Evolutionary conservation across 1,140 invertebrate genomes (phyloP).

Genomic region (Hirudo medicinalis): DNA sequence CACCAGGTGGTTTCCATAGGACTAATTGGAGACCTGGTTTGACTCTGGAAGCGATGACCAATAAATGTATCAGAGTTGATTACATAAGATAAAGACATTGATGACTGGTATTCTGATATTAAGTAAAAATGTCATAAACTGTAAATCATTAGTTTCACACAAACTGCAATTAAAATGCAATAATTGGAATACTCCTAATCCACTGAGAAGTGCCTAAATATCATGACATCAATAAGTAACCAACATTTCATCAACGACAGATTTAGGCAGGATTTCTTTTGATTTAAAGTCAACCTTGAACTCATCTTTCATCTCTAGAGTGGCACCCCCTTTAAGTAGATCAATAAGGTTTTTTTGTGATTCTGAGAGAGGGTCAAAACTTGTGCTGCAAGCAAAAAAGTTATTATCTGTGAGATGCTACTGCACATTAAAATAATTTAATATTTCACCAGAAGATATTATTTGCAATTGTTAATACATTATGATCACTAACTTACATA

Average conservation of each 20-base stretch:
- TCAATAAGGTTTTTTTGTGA: no score
- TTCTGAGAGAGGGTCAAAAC: no score
- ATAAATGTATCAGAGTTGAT: neutral
- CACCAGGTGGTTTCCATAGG: conserved; percentile 1
- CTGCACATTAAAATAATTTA: no score
- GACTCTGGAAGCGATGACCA: neutral
- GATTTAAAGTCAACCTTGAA: conserved; percentile 3
- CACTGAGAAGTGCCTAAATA: no score
- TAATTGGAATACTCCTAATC: no score
- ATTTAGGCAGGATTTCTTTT: conserved; percentile 8
- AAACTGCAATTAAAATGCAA: neutral
- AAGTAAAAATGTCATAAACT: neutral
- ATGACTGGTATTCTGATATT: no score
- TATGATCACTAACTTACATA: no score
- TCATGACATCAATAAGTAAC: neutral
- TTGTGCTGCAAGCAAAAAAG: no score
- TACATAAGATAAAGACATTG: no score
- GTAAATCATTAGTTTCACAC: neutral
- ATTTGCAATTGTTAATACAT: no score
- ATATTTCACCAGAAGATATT: no score
- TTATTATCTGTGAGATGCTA: no score
- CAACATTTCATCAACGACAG: conserved; percentile 10
- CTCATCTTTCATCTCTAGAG: neutral
- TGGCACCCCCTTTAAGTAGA: neutral
- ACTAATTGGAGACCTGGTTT: conserved; percentile 6